Evolutionary conservation across 2,797 vertebrate species (phyloP).

Genomic region (Zalophus californianus): DNA sequence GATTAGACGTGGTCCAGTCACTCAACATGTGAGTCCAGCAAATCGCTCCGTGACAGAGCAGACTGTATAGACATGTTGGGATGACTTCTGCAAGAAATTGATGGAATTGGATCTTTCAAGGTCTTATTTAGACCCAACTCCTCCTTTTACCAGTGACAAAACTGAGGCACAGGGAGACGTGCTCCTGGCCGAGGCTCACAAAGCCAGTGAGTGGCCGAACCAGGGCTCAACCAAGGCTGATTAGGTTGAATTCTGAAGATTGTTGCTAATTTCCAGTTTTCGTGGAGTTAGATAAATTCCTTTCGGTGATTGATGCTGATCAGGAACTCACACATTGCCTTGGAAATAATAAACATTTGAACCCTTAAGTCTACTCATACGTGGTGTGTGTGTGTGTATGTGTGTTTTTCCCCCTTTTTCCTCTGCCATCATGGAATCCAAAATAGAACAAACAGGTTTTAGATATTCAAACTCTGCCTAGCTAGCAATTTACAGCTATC

Average conservation of each 20-base stretch:
- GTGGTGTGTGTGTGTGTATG: neutral
- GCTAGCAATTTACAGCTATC: slow-evolving; percentile 56
- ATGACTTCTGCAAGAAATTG: neutral
- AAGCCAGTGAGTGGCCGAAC: neutral
- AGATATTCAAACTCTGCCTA: slow-evolving; percentile 31
- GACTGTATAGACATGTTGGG: neutral
- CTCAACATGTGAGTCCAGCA: neutral
- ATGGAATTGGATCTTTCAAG: neutral
- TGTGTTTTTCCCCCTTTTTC: neutral
- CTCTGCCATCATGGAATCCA: slow-evolving; percentile 16
- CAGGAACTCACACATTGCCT: neutral
- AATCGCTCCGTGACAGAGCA: neutral
- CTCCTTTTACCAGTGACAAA: neutral
- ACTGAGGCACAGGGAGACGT: neutral
- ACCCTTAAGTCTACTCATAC: neutral
- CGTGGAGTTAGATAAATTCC: neutral
- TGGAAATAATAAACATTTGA: neutral
- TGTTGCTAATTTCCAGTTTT: neutral
- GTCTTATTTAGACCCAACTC: neutral
- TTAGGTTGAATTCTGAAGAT: neutral
- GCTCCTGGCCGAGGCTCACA: neutral
- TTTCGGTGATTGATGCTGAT: neutral
- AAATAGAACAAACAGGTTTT: slow-evolving; percentile 22
- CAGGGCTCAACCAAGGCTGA: neutral
- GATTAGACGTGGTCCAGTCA: neutral